Conservation (phyloP, 2,797 vertebrate species). For the Pantherophis vulpinus region DNA sequence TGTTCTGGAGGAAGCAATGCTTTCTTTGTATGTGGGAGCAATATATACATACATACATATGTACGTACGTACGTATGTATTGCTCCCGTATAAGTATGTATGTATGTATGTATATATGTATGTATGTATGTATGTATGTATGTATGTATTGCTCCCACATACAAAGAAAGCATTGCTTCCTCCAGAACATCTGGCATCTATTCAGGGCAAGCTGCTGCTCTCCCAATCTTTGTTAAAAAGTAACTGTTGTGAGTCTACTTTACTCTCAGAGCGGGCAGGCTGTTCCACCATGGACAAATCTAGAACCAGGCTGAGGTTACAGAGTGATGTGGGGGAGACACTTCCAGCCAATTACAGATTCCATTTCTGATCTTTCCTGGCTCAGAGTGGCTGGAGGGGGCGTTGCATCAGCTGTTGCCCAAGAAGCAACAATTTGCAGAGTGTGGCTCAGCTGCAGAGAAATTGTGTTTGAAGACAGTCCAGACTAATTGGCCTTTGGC, state of each 20-base stretch:
- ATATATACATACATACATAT: too few relatives aligned
- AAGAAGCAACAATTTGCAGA: not conserved
- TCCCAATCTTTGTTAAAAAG: not conserved
- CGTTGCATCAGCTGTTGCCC: not conserved
- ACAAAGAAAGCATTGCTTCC: constrained; percentile 4
- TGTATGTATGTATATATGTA: too few relatives aligned
- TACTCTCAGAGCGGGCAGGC: not conserved
- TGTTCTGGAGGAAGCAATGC: too few relatives aligned
- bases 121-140: too few relatives aligned
- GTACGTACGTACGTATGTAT: too few relatives aligned
- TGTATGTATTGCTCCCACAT: not conserved
- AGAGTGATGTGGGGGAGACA: not conserved
- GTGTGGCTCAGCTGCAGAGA: not conserved
- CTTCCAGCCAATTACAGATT: not conserved
- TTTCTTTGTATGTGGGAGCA: too few relatives aligned
- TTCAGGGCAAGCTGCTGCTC: constrained; percentile 13
- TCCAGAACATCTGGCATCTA: constrained; percentile 25
- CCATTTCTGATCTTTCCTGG: not conserved
- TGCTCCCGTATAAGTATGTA: too few relatives aligned
- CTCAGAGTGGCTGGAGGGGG: not conserved
- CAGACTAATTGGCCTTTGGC: not conserved
- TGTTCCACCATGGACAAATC: not conserved
- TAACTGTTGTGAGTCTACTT: not conserved
- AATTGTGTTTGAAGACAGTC: not conserved
- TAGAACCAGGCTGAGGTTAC: not conserved